Evolutionary conservation across 2,888 invertebrate species (phyloP).

Genomic region (Melieria picta): DNA sequence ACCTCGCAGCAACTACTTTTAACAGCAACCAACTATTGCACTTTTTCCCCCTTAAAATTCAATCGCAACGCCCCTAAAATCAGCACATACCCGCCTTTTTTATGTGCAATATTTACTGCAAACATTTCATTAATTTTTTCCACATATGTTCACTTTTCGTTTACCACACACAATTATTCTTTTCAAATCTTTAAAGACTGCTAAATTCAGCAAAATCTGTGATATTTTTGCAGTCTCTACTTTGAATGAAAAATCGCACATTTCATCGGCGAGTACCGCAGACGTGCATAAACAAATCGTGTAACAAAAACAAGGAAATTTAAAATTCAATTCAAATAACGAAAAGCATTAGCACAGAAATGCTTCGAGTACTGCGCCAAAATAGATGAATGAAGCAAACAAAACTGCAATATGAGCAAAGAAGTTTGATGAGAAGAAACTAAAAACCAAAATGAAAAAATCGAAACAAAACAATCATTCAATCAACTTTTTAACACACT

Average conservation of each 20-base stretch:
- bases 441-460: conserved; percentile 6
- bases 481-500: too few species aligned
- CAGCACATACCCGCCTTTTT: too few species aligned
- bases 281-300: not conserved
- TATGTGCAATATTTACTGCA: too few species aligned
- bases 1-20: too few species aligned
- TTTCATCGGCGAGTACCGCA: not conserved
- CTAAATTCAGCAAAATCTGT: conserved; percentile 49
- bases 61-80: too few species aligned
- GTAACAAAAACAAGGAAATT: not conserved
- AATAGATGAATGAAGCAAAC: not conserved
- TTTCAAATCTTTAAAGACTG: conserved; percentile 45
- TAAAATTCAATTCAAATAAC: not conserved
- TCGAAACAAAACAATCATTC: too few species aligned
- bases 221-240: conserved; percentile 51
- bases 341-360: too few species aligned
- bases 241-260: conserved; percentile 2
- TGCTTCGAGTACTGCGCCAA: too few species aligned
- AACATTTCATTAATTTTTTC: not conserved
- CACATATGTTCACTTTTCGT: not conserved
- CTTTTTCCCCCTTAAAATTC: too few species aligned
- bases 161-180: conserved; percentile 1
- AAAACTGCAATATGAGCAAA: not conserved
- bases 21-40: too few species aligned
- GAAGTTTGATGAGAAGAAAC: not conserved